phyloP scores from a whole-genome alignment of 2,888 invertebrate genomes.

The Sipunculus nudus region DNA sequence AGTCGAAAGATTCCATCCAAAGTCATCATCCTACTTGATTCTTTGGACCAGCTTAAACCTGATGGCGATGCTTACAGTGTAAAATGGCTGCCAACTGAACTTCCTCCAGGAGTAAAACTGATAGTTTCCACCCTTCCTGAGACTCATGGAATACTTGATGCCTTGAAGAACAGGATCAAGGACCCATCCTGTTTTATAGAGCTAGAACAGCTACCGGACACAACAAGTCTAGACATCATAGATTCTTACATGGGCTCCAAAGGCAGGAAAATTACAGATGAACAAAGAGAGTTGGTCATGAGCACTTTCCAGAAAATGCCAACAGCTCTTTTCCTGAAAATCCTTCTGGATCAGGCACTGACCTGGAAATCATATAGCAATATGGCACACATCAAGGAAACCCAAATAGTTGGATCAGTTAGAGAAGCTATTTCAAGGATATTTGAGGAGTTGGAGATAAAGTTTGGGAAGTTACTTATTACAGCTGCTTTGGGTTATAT shows the following conservation, averaged over 20 bases:
- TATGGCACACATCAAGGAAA: neutral
- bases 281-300: slow-evolving; percentile 42
- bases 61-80: slow-evolving; percentile 47
- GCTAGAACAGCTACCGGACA: slow-evolving; percentile 46
- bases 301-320: slow-evolving; percentile 41
- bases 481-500: slow-evolving; percentile 46
- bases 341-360: slow-evolving; percentile 52
- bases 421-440: slow-evolving; percentile 9
- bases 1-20: slow-evolving; percentile 44
- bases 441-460: slow-evolving; percentile 48
- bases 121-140: slow-evolving; percentile 53
- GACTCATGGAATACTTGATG: slow-evolving; percentile 47
- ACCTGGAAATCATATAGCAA: slow-evolving; percentile 49
- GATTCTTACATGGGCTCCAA: slow-evolving; percentile 44
- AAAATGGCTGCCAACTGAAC: slow-evolving; percentile 52
- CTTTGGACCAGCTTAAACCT: slow-evolving; percentile 54
- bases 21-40: slow-evolving; percentile 56
- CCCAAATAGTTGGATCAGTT: neutral
- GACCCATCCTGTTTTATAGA: slow-evolving; percentile 41
- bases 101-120: slow-evolving; percentile 53
- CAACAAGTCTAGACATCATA: slow-evolving; percentile 49
- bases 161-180: slow-evolving; percentile 35
- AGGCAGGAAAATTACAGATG: slow-evolving; percentile 44
- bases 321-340: slow-evolving; percentile 52
- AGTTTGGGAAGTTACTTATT: slow-evolving; percentile 50